phyloP scores from a whole-genome alignment of 2,888 invertebrate genomes.

The Ceriagrion tenellum region DNA sequence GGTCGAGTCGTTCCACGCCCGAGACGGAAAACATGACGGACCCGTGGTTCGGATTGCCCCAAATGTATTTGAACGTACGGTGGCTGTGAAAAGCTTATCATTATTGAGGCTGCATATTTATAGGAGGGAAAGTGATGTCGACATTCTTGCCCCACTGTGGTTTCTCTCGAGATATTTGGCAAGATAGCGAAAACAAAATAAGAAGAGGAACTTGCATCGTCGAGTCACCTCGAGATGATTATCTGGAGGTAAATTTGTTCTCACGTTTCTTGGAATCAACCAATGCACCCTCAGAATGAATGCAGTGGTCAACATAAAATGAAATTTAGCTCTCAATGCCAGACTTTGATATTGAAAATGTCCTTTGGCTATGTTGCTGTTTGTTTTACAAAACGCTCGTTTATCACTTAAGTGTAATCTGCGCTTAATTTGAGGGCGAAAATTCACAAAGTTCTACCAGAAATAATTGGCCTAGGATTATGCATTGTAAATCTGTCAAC shows the following conservation, averaged over 20 bases:
- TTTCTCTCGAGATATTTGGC: not conserved
- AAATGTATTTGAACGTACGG: not conserved
- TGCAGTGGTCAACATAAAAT: too few species aligned
- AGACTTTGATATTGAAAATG: too few species aligned
- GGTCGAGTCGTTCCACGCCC: too few species aligned
- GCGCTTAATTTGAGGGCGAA: too few species aligned
- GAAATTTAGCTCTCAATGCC: too few species aligned
- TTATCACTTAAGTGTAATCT: too few species aligned
- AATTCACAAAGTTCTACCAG: too few species aligned
- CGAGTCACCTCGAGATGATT: not conserved
- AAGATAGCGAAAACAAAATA: not conserved
- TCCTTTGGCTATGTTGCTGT: too few species aligned
- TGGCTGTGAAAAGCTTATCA: not conserved
- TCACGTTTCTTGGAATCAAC: not conserved
- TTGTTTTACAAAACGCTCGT: too few species aligned
- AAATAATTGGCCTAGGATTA: too few species aligned
- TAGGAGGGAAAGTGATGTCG: not conserved
- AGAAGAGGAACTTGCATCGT: not conserved
- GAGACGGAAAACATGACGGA: not conserved
- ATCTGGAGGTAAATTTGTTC: not conserved
- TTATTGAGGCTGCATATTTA: not conserved
- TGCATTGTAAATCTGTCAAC: too few species aligned
- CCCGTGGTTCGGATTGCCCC: not conserved
- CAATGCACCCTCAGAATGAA: not conserved
- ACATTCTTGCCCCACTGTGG: not conserved